Base-by-base conservation (phyloP, 2,888 invertebrate genomes). In the Drosophila atripex region DNA sequence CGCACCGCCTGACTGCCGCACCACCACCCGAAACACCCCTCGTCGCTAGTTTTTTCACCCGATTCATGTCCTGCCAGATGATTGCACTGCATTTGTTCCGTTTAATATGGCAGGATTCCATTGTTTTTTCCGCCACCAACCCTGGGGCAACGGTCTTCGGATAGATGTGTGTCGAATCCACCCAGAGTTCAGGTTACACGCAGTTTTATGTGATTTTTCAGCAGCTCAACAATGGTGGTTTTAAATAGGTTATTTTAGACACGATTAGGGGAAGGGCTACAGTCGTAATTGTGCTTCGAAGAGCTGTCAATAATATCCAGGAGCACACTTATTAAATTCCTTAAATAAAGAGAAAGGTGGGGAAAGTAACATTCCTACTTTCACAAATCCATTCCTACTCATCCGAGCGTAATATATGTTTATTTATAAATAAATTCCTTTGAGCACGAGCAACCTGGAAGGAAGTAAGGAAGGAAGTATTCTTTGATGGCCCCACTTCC, bases 71-170 rank as follows among this genome's bases (percentile, higher is more conserved):
- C 56, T 71, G 69, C 52, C 66, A 35, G 71, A 70, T 74, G 73
- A 71, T 71, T 79, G 65, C 73, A 63, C 49, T 73, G 75, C 58
- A 77, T 77, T 77, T 79, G 83, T 80, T 77, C 70, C 80, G 77
- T 72, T 79, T 86, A 80, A 80, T 77, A 65, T 79, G 83, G 58
- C 75, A 73, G 70, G 70, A 76, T 85, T 71, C 58, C 41, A 58
- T 56, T 50, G 56, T 68, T 57, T 50, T 46, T 54, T 54, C 60
- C 65, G 35, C 49, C 64, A 73, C 43, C 76, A 80, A 73, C 85
- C 80, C 78, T 65, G 52, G 69, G 55, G 71, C 75, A 54, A 61
- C 54, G 65, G 64, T 53, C 46, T 56, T 58, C 35, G 46, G 69
- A 47, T 69, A 23, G 47, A 69, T 47, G 68, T 69, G 58, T 69